Base-by-base conservation (phyloP, 2,888 invertebrate genomes). In the Tetranychus piercei region DNA sequence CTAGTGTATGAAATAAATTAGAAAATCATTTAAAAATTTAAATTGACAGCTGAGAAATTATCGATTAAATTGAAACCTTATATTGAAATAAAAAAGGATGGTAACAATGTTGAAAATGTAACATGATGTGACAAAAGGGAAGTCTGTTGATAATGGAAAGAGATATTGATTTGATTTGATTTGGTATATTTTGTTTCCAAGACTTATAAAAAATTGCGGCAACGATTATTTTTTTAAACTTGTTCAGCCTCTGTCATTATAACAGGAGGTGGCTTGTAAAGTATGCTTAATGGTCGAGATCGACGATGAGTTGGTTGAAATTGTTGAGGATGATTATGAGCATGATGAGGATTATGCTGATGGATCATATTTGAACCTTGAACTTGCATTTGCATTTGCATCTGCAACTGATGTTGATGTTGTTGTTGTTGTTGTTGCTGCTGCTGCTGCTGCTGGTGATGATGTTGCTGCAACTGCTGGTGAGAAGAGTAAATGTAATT, bases 261-360 rank as follows among this genome's bases (percentile, higher is more conserved):
- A 66, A 78, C 78, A 23, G 79, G 79, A 71, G 78, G 78, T 71
- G 79, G 78, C 74, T 79, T 80, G 71, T 78, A 77, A 20, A 79
- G 77, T 71, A 79, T 78, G 76, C 79, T 79, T 66, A 79, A 76
- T 72, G 79, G 79, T 45, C 80, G 76, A 69, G 77, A 77, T 55
- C 77, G 74, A 70, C 78, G 77, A 73, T 74, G 71, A 23, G 76
- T 72, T 55, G 75, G 76, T 18, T 77, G 72, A 34, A 73, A 73
- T 43, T 66, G 64, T 18, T 44, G 20, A 22, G 22, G 73, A 55
- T 74, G 73, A 55, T 34, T 15, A n/a, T 67, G 44, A 18, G 44
- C 18, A 55, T 55, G 55, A 55, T 55, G 9, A 71, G 72, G 71
- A 20, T 73, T 11, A 72, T 23, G 18, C 15, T 55, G 55, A 43